Base-by-base conservation (phyloP, 2,888 invertebrate genomes). In the Ceriagrion tenellum region DNA sequence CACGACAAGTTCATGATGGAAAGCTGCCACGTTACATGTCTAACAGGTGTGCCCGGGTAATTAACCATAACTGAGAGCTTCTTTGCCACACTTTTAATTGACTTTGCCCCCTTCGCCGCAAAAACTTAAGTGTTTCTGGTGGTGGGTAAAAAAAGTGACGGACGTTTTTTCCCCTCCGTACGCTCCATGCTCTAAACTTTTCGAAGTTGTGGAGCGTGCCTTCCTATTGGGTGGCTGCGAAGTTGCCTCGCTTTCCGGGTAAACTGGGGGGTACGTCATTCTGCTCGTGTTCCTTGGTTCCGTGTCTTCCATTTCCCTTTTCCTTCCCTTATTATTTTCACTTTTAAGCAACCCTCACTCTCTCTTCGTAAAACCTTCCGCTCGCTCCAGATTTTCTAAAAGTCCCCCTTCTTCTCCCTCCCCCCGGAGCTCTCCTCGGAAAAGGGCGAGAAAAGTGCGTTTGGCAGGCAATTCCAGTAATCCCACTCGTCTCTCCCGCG, bases 401-500 rank as follows among this genome's bases (percentile, higher is more conserved):
- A 69, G 18, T 69, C 69, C 69, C n/a, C 69, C 69, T 69, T n/a
- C 81, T 81, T 35, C 18, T 16, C 6, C 12, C 35, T 8, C 18
- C 81, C 35, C 26, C 18, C 13, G 1, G 30, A 1, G 13, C 16
- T 35, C 81, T 81, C 35, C 81, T 81, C 35, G 81, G 8, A 13
- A 69, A 69, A 35, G 81, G 35, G 81, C 35, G 81, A 81, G 81
- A 81, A 81, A 81, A 35, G 81, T 81, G 81, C 81, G 81, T 35
- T 81, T 81, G 81, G 81, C 81, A 81, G 81, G 81, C 81, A 81
- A 81, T 81, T 81, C 35, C 81, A 26, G 69, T 69, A 69, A 69
- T 69, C 69, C 69, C 69, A 20, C 69, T 69, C 69, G 8, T 69
- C 81, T 81, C n/a, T 81, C 81, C 35, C 81, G 4, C 16, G 16